Evolutionary conservation across 1,140 invertebrate genomes (phyloP).

Genomic region (Zaprionus ornatus): DNA sequence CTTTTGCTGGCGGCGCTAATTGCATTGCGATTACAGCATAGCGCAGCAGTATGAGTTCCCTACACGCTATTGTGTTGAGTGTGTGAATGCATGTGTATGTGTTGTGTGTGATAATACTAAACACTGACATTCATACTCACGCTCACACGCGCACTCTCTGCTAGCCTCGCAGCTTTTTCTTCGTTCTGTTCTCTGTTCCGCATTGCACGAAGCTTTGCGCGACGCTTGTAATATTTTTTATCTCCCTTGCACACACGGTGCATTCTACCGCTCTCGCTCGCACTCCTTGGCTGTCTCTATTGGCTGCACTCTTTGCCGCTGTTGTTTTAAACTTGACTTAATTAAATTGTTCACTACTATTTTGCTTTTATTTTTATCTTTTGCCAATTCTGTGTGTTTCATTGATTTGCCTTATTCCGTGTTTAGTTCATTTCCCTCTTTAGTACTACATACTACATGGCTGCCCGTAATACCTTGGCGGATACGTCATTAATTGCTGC

Average conservation of each 20-base stretch:
- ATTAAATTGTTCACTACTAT: conserved; percentile 65
- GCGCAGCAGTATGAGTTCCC: conserved; percentile 23
- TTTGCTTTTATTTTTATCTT: conserved; percentile 66
- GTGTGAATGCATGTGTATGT: conserved; percentile 29
- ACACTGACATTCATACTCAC: conserved; percentile 35
- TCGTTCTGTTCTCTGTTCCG: conserved; percentile 52
- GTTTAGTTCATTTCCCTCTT: conserved; percentile 8
- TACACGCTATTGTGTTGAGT: conserved; percentile 4
- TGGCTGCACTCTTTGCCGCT: conserved; percentile 4
- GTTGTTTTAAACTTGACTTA: conserved; percentile 79
- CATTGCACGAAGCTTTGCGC: conserved; percentile 52
- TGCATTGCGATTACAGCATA: conserved; percentile 82
- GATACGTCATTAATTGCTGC: conserved; percentile 10
- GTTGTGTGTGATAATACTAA: conserved; percentile 67
- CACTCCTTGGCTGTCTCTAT: neutral
- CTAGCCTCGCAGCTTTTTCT: conserved; percentile 13
- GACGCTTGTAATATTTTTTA: conserved; percentile 68
- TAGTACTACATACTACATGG: neutral
- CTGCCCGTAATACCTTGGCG: neutral
- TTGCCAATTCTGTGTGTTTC: conserved; percentile 51
- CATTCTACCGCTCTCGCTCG: conserved; percentile 1
- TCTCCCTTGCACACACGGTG: conserved; percentile 27
- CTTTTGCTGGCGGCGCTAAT: conserved; percentile 75
- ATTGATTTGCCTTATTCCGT: conserved; percentile 60
- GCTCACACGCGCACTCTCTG: conserved; percentile 24